Evolutionary conservation across 2,113 vertebrate species (phyloP).

Genomic region (Heterocephalus glaber): DNA sequence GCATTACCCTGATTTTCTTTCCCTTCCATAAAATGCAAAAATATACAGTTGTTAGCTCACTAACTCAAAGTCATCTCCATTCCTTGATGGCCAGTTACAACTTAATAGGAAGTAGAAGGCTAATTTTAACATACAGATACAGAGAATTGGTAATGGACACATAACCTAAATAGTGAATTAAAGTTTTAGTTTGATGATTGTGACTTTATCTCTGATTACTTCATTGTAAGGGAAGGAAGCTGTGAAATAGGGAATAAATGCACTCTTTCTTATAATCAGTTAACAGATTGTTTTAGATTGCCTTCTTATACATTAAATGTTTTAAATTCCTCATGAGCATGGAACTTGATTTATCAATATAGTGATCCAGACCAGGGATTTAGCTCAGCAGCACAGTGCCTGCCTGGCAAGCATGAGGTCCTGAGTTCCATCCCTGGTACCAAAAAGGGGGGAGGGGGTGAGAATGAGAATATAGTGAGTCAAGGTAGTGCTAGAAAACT

Average conservation of each 20-base stretch:
- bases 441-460: too few relatives aligned
- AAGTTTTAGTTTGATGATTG: neutral
- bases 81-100: neutral
- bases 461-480: neutral
- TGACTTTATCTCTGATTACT: conserved; percentile 8
- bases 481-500: neutral
- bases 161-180: neutral
- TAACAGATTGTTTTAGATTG: neutral
- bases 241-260: neutral
- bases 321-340: neutral
- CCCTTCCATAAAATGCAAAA: conserved; percentile 1
- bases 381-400: too few relatives aligned
- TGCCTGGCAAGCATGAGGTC: too few relatives aligned
- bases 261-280: neutral
- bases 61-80: neutral
- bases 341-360: neutral
- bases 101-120: neutral
- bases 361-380: too few relatives aligned
- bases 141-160: neutral
- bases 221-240: conserved; percentile 21
- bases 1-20: neutral
- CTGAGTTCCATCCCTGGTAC: too few relatives aligned
- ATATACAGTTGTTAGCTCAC: neutral
- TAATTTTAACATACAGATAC: neutral
- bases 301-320: neutral